phyloP scores from a whole-genome alignment of 2,888 invertebrate species.

The Rhagium mordax region DNA sequence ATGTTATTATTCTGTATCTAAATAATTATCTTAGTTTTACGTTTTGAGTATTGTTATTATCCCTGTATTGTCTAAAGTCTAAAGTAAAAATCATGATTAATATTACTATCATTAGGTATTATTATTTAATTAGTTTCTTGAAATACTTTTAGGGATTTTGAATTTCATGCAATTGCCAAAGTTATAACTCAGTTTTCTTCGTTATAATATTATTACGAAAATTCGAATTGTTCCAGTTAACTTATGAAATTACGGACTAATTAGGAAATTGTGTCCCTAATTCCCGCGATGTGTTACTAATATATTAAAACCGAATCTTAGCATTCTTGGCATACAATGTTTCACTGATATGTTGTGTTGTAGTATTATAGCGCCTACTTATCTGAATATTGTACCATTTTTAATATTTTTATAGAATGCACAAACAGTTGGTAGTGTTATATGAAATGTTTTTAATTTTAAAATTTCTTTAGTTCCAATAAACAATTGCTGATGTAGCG shows the following conservation, averaged over 20 bases:
- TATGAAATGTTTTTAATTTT: too few species aligned
- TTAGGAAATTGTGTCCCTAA: slow-evolving; percentile 3
- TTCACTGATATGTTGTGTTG: background rate
- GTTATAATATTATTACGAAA: background rate
- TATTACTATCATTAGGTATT: too few species aligned
- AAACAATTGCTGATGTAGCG: too few species aligned
- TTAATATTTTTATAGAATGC: too few species aligned
- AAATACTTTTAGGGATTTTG: background rate
- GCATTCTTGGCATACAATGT: background rate
- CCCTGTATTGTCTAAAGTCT: too few species aligned
- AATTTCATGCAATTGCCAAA: background rate
- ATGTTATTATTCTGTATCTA: too few species aligned
- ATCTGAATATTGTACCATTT: too few species aligned
- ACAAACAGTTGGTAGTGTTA: too few species aligned
- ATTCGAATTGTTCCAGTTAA: background rate
- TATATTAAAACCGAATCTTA: background rate
- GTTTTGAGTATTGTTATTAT: too few species aligned
- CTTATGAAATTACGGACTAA: background rate
- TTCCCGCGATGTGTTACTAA: background rate
- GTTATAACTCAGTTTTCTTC: background rate
- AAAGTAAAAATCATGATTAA: too few species aligned
- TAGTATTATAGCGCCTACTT: background rate
- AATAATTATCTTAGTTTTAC: too few species aligned
- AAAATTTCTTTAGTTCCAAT: too few species aligned
- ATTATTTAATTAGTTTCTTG: background rate